These are phyloP conservation scores for Clarias pachynema DNA, from an alignment of 2,797 vertebrate genomes.

Conservation along the genomic window DNA sequence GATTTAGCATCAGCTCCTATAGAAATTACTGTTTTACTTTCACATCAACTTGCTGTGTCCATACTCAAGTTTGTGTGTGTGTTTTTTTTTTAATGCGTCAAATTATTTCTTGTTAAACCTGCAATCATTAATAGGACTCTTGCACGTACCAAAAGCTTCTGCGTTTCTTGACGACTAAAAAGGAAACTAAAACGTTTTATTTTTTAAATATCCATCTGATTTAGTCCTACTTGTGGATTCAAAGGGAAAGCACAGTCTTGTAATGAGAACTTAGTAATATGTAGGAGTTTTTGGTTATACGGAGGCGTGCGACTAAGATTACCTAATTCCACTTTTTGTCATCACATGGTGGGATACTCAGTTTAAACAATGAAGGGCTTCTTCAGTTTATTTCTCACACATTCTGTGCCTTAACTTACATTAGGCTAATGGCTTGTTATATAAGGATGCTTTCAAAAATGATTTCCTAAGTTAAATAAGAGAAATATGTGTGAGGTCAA, in stretches of 20 bases:
- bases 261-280: conserved; percentile 23
- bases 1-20: conserved; percentile 16
- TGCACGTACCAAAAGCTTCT: conserved; percentile 46
- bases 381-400: background rate
- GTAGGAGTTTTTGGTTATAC: conserved; percentile 43
- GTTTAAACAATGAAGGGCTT: conserved; percentile 21
- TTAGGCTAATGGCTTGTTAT: background rate
- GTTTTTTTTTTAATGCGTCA: conserved; percentile 6
- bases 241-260: conserved; percentile 39
- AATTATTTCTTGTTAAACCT: conserved; percentile 47
- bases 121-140: conserved; percentile 47
- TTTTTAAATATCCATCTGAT: conserved; percentile 27
- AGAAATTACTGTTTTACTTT: background rate
- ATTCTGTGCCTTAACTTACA: background rate
- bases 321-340: conserved; percentile 24
- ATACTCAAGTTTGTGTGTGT: background rate
- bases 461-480: background rate
- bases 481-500: background rate
- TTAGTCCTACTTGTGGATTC: background rate
- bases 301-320: conserved; percentile 32
- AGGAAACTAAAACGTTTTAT: background rate
- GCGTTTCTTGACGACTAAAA: conserved; percentile 42
- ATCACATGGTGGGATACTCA: background rate
- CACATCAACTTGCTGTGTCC: background rate
- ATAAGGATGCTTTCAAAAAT: background rate